Conservation (phyloP, 1,140 invertebrate species). For the Aphis craccivora region DNA sequence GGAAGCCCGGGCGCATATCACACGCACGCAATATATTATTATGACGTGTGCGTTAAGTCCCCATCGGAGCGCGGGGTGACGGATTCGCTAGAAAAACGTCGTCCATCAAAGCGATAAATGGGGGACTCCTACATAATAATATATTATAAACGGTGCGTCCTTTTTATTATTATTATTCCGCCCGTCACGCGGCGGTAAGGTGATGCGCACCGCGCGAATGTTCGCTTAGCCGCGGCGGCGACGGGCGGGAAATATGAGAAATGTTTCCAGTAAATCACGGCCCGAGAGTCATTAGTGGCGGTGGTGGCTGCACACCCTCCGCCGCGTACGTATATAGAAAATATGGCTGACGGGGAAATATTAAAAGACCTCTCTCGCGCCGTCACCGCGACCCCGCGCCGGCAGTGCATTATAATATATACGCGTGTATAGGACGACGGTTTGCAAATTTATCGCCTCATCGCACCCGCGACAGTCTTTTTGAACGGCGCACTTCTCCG, state of each 20-base stretch:
- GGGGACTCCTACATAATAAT: slow-evolving; percentile 8
- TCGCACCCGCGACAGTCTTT: neutral
- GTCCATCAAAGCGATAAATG: slow-evolving; percentile 56
- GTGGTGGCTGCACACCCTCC: neutral
- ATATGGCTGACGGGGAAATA: slow-evolving; percentile 45
- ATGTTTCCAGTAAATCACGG: slow-evolving; percentile 49
- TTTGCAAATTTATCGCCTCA: slow-evolving; percentile 49
- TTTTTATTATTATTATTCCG: neutral
- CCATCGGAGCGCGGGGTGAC: neutral
- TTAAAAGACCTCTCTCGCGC: slow-evolving; percentile 47
- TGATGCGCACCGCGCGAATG: neutral
- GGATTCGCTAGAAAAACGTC: slow-evolving; percentile 31
- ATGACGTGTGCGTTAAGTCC: neutral
- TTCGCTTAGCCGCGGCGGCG: neutral
- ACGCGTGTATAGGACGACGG: neutral
- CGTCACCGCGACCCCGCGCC: neutral
- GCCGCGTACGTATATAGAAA: neutral
- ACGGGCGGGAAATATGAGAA: slow-evolving; percentile 35
- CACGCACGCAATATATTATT: neutral
- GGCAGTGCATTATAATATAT: neutral
- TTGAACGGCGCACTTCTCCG: neutral
- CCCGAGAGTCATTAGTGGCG: slow-evolving; percentile 43
- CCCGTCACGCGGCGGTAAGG: neutral
- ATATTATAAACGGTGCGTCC: slow-evolving; percentile 16
- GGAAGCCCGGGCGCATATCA: neutral